phyloP scores from a whole-genome alignment of 2,113 vertebrate genomes.

The Varanus komodoensis region DNA sequence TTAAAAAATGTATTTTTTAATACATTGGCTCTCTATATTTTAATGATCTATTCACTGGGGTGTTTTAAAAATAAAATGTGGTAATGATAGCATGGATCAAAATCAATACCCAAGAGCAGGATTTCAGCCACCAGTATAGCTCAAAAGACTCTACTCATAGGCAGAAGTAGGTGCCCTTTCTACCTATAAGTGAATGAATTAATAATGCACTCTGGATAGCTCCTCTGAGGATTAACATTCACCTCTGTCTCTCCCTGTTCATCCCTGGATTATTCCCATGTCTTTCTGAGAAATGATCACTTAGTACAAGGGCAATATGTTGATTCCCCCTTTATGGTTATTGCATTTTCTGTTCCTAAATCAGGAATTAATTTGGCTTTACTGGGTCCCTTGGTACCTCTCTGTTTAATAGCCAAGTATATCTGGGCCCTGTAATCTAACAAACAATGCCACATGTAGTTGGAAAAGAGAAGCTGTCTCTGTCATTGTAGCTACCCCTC shows the following conservation, averaged over 20 bases:
- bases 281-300: slow-evolving; percentile 66
- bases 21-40: neutral
- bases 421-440: slow-evolving; percentile 53
- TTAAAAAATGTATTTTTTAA: neutral
- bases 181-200: slow-evolving; percentile 36
- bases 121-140: neutral
- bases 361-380: slow-evolving; percentile 70
- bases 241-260: slow-evolving; percentile 35
- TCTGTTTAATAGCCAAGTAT: slow-evolving; percentile 61
- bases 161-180: slow-evolving; percentile 21
- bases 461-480: slow-evolving; percentile 37
- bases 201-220: slow-evolving; percentile 30
- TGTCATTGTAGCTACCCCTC: slow-evolving; percentile 35
- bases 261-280: slow-evolving; percentile 62
- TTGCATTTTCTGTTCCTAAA: slow-evolving; percentile 66
- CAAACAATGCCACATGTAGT: slow-evolving; percentile 55
- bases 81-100: neutral
- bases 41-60: neutral
- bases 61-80: neutral
- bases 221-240: slow-evolving; percentile 39
- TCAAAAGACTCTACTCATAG: slow-evolving; percentile 26
- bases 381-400: slow-evolving; percentile 54
- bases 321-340: slow-evolving; percentile 61
- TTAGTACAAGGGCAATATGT: slow-evolving; percentile 67
- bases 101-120: neutral